Percentiles rank a stretch among this genome's conserved stretches.
These are phyloP conservation scores for Puffinus mauretanicus DNA, from an alignment of 2,113 vertebrate species.

Conservation along the genomic window DNA sequence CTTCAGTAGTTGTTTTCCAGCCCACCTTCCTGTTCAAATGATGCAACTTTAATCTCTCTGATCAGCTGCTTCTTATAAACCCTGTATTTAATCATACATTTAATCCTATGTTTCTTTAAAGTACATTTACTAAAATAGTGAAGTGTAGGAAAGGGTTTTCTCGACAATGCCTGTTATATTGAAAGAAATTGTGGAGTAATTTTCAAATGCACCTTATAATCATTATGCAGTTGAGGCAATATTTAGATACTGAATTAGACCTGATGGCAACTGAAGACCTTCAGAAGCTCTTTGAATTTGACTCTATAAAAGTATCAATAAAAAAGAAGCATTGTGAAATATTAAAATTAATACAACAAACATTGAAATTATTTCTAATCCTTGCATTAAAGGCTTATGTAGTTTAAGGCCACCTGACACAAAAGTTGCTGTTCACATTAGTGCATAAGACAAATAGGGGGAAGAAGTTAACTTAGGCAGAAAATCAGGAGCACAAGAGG, in stretches of 20 bases:
- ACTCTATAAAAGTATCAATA: background rate
- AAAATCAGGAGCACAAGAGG: background rate
- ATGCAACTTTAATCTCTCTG: background rate
- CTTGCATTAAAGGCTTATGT: background rate
- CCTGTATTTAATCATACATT: background rate
- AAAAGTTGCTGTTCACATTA: background rate
- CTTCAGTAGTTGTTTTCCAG: background rate
- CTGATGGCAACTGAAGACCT: background rate
- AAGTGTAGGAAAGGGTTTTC: background rate
- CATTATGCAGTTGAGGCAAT: background rate
- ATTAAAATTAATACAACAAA: background rate
- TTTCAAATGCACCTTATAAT: background rate
- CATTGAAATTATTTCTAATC: background rate
- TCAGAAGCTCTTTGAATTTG: background rate
- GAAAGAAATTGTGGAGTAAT: background rate
- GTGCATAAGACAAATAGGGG: background rate
- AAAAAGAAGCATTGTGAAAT: background rate
- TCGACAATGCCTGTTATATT: background rate
- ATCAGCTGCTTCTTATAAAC: background rate
- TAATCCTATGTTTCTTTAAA: background rate
- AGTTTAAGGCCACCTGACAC: background rate
- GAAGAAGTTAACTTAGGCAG: background rate
- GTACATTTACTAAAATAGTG: background rate
- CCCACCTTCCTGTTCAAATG: background rate
- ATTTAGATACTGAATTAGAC: background rate